Evolutionary conservation across 2,797 vertebrate species (phyloP).

Genomic region (Microchirus variegatus): DNA sequence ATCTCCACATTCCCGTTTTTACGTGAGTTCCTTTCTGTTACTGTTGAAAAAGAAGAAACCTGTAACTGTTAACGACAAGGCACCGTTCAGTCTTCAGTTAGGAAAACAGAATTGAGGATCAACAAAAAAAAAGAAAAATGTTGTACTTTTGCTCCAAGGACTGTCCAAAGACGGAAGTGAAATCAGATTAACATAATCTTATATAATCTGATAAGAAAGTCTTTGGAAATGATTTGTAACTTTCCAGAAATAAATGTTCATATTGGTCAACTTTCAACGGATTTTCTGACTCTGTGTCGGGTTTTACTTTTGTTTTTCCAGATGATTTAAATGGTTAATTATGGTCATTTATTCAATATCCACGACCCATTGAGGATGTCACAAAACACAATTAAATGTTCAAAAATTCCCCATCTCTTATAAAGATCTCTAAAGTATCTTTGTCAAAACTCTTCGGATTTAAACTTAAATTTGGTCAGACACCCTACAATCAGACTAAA

Average conservation of each 20-base stretch:
- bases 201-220: slow-evolving; percentile 86
- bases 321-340: neutral
- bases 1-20: too few species aligned
- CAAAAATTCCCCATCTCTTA: too few species aligned
- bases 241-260: slow-evolving; percentile 88
- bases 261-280: slow-evolving; percentile 78
- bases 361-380: too few species aligned
- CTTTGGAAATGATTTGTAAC: slow-evolving; percentile 87
- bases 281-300: too few species aligned
- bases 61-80: slow-evolving; percentile 53
- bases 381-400: too few species aligned
- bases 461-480: too few species aligned
- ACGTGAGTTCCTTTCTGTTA: too few species aligned
- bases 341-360: too few species aligned
- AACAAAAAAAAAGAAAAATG: slow-evolving; percentile 14
- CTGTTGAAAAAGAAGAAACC: too few species aligned
- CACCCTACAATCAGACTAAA: too few species aligned
- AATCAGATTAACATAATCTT: slow-evolving; percentile 73
- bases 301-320: neutral
- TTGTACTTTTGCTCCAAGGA: slow-evolving; percentile 78
- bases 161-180: slow-evolving; percentile 77
- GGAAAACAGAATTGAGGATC: slow-evolving; percentile 74
- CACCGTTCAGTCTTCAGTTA: slow-evolving; percentile 79
- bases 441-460: too few species aligned
- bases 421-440: too few species aligned